A percentile compares a stretch with the other conserved stretches of the same genome.
phyloP scores from a whole-genome alignment of 2,888 invertebrate species.

The Lathronympha strigana region DNA sequence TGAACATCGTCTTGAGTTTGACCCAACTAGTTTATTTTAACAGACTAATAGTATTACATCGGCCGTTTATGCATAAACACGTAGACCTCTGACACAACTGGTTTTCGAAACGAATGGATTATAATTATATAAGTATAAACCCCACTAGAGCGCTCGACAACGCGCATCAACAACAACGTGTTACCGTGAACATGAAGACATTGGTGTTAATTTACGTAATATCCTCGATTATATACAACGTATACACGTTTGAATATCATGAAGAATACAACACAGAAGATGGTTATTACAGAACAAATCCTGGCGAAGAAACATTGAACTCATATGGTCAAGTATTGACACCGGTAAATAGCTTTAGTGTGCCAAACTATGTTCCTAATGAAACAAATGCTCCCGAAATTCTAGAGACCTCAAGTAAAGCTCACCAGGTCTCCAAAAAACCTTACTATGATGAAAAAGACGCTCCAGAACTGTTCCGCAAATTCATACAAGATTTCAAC shows the following conservation, averaged over 20 bases:
- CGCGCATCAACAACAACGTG: slow-evolving; percentile 24
- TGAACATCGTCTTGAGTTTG: too few species aligned
- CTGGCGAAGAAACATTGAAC: background rate
- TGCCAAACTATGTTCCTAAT: slow-evolving; percentile 10
- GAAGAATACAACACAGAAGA: slow-evolving; percentile 43
- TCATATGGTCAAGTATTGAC: too few species aligned
- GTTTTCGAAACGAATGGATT: slow-evolving; percentile 16
- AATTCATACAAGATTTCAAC: slow-evolving; percentile 57
- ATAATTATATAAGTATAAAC: too few species aligned
- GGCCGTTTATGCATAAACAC: slow-evolving; percentile 20
- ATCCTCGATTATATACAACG: slow-evolving; percentile 35
- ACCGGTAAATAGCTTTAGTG: too few species aligned
- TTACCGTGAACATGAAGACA: slow-evolving; percentile 18
- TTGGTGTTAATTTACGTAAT: slow-evolving; percentile 11
- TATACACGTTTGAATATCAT: slow-evolving; percentile 40
- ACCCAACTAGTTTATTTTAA: too few species aligned
- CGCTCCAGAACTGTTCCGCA: slow-evolving; percentile 57
- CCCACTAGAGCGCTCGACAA: slow-evolving; percentile 23
- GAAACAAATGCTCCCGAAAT: slow-evolving; percentile 1
- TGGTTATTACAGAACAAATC: slow-evolving; percentile 20
- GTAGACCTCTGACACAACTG: slow-evolving; percentile 35
- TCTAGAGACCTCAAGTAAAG: background rate
- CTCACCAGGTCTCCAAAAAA: slow-evolving; percentile 1
- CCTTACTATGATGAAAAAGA: slow-evolving; percentile 62
- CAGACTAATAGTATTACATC: too few species aligned